These are phyloP conservation scores for Panonychus citri DNA, from an alignment of 1,140 invertebrate genomes.

Conservation along the genomic window DNA sequence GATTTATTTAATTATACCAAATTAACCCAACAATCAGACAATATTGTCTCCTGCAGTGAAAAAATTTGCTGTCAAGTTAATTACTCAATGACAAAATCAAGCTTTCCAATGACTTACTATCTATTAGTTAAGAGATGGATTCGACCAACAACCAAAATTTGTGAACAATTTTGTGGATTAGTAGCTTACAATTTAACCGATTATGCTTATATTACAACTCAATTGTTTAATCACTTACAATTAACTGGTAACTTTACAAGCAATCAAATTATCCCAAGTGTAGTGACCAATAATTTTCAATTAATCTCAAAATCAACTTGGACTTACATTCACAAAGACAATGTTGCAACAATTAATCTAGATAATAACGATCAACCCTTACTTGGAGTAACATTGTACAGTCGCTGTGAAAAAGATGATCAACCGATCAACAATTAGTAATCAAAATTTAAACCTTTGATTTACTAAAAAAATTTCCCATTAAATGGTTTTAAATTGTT, in stretches of 20 bases:
- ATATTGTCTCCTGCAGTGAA: not conserved
- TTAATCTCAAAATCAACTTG: not conserved
- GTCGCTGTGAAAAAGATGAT: not conserved
- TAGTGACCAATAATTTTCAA: not conserved
- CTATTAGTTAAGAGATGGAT: not conserved
- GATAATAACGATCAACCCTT: not conserved
- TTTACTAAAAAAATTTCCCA: too few relatives aligned
- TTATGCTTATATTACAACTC: not conserved
- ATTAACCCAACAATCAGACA: not conserved
- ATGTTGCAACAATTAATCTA: not conserved
- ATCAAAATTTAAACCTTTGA: not conserved
- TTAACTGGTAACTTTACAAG: not conserved
- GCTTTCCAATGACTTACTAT: not conserved
- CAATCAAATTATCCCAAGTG: not conserved
- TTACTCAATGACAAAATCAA: not conserved
- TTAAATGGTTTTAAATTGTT: too few relatives aligned
- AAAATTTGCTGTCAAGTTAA: not conserved
- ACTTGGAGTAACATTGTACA: not conserved
- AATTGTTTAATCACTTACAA: constrained; percentile 67
- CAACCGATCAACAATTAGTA: not conserved
- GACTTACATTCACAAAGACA: not conserved
- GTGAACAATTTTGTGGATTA: not conserved
- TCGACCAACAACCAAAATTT: not conserved
- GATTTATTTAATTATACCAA: not conserved
- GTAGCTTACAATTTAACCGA: not conserved